Percentiles rank a stretch among this genome's conserved stretches.
Evolutionary conservation across 30 jellyfish, hydroid and myxozoan genomes (phyloP).

Genomic region (Hydra vulgaris): DNA sequence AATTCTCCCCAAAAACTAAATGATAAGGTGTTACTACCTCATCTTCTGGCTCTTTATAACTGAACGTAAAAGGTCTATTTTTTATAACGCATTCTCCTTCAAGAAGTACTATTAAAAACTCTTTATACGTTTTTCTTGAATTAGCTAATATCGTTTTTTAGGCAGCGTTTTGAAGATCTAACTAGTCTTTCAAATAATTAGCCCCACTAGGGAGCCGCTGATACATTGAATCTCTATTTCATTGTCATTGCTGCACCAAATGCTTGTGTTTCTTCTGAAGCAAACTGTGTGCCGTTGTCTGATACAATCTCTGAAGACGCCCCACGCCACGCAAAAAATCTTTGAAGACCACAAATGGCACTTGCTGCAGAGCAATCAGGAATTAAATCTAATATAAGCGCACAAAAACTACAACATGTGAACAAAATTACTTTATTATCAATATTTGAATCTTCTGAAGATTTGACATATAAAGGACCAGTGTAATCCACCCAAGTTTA

Average conservation of each 20-base stretch:
- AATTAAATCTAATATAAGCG: background rate
- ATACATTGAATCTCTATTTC: background rate
- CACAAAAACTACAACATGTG: slow-evolving; percentile 5
- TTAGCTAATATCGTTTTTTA: background rate
- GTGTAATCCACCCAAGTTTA: slow-evolving; percentile 4
- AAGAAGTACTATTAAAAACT: background rate
- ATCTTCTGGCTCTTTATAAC: background rate
- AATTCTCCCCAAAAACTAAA: background rate
- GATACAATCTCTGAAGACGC: background rate
- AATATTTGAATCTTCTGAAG: background rate
- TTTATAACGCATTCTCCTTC: background rate
- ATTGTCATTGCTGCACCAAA: background rate
- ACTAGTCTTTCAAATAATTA: slow-evolving; percentile 1
- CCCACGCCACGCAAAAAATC: slow-evolving; percentile 8
- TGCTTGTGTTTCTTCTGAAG: background rate
- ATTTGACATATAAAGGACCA: background rate
- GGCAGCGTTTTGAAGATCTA: background rate
- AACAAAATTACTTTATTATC: background rate
- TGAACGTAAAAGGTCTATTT: background rate
- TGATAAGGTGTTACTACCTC: background rate
- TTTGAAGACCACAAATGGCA: background rate
- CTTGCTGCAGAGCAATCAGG: background rate
- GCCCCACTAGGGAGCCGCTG: slow-evolving; percentile 13
- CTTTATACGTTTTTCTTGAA: background rate
- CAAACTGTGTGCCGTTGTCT: slow-evolving; percentile 12